These are phyloP conservation scores for Desmophyllum pertusum DNA, from an alignment of 92 coral and sea anemone genomes.

Conservation along the genomic window DNA sequence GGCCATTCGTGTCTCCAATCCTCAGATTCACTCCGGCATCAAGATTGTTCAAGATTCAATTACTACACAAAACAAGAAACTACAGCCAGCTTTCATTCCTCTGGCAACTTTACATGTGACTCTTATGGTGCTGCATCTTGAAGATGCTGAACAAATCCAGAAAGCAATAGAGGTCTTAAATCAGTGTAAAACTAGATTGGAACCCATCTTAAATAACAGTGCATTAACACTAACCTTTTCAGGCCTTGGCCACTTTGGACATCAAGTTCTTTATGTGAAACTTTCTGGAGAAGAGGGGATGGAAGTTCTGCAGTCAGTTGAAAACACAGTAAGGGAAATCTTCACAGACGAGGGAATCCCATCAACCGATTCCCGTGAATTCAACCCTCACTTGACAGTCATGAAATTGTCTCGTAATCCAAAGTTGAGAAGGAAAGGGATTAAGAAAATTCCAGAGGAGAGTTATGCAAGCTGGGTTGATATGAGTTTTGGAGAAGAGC, in stretches of 20 bases:
- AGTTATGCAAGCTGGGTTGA: constrained; percentile 67
- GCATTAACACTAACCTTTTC: constrained; percentile 59
- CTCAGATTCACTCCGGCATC: constrained; percentile 73
- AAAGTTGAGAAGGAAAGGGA: constrained; percentile 64
- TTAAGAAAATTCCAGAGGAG: constrained; percentile 79
- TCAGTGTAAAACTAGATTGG: constrained; percentile 57
- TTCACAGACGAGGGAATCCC: constrained; percentile 69
- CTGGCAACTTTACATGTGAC: constrained; percentile 83
- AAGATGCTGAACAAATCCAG: constrained; percentile 52
- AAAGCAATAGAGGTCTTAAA: constrained; percentile 75
- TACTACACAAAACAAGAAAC: constrained; percentile 56
- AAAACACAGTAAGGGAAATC: constrained; percentile 52
- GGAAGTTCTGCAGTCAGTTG: constrained; percentile 55
- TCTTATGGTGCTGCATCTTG: constrained; percentile 86
- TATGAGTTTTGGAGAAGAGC: constrained; percentile 75
- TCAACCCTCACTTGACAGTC: constrained; percentile 89
- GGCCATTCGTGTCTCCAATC: constrained; percentile 85
- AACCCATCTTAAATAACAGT: constrained; percentile 32
- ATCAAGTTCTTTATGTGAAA: constrained; percentile 87
- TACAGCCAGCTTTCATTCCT: constrained; percentile 85
- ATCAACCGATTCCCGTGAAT: constrained; percentile 72
- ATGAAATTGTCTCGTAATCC: constrained; percentile 85
- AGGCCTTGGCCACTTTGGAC: constrained; percentile 85
- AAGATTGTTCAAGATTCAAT: constrained; percentile 81
- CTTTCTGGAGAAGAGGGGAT: constrained; percentile 61